Base-by-base conservation (phyloP, 1,140 invertebrate genomes). In the Thalassaphorura encarpata region DNA sequence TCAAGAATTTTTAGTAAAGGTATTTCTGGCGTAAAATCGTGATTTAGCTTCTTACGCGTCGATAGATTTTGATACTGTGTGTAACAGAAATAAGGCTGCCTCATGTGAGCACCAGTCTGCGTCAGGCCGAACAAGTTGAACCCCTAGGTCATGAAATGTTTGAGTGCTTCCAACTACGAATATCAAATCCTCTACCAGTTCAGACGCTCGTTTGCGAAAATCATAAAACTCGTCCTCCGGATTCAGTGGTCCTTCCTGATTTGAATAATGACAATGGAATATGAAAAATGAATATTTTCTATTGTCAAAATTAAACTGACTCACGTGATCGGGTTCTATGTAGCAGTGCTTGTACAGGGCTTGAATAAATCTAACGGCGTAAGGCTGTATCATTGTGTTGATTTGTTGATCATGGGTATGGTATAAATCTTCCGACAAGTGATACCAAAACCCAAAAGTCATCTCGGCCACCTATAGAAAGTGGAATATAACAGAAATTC, bases 401-500 rank as follows among this genome's bases (percentile, higher is more conserved):
- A 94, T 67, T 0, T 80, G 76, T 58, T 89, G 82, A 58, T 80
- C 82, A 67, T 94, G 87, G 64, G 83, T 83, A 64, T 90, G 84
- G 70, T 96, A 97, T 0, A 99, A 71, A 64, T 88, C 83, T 75
- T 99, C 95, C 13, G 93, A 96, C 39, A 98, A 71, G 31, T 88
- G 78, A 72, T 95, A 97, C 96, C 96, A 99, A 48, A 98, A 77
- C 70, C 92, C 89, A 69, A 98, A 99, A 3, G 93, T 96, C 56
- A 97, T 91, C 73, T 96, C 91, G 27, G 91, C 89, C 36, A 99
- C 84, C 84, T 96, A 63, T 33, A 74, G 72, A 3, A 28, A 19
- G 24, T 16, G 2, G 28, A 41, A 33, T 26, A 2, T 49, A 62
- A n/a, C 26, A 5, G 11, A 54, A 36, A 21, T 21, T 27, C 11